These are phyloP conservation scores for Papilio machaon DNA, from an alignment of 1,140 invertebrate species.

Conservation along the genomic window DNA sequence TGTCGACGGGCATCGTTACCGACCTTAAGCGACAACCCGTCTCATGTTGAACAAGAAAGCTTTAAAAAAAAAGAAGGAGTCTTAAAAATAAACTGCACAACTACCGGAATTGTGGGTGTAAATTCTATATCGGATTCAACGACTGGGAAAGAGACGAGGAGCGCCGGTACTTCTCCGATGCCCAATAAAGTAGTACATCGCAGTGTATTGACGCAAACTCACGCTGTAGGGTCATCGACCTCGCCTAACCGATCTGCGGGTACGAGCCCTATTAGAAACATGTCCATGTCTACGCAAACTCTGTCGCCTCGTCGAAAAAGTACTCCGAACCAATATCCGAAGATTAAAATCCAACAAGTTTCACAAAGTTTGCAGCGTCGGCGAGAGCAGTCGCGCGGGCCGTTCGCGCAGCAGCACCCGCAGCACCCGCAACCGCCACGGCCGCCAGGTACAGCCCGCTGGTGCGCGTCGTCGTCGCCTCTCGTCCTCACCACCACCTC, in stretches of 20 bases:
- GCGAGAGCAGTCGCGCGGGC: constrained; percentile 42
- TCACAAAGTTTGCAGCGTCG: constrained; percentile 38
- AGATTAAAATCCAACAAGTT: background rate
- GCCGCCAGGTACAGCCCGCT: constrained; percentile 61
- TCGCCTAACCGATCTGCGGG: constrained; percentile 60
- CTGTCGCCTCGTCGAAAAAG: constrained; percentile 19
- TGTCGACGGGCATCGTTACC: constrained; percentile 62
- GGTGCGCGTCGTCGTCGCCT: constrained; percentile 59
- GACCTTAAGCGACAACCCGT: constrained; percentile 47
- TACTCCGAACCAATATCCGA: constrained; percentile 6
- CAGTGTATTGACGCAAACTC: constrained; percentile 44
- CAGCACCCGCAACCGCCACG: constrained; percentile 30
- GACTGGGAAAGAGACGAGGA: constrained; percentile 47
- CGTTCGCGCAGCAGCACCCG: constrained; percentile 26
- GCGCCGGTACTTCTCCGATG: constrained; percentile 65
- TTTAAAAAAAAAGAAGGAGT: background rate
- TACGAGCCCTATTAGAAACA: constrained; percentile 56
- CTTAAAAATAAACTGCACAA: background rate
- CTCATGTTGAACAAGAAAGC: constrained; percentile 40
- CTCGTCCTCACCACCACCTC: constrained; percentile 64
- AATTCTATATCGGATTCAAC: background rate
- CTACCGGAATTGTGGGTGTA: background rate
- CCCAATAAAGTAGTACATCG: constrained; percentile 40
- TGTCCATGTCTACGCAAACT: constrained; percentile 31
- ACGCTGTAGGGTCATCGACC: constrained; percentile 59